Base-by-base conservation (phyloP, 2,113 vertebrate species). In the Sialia sialis region DNA sequence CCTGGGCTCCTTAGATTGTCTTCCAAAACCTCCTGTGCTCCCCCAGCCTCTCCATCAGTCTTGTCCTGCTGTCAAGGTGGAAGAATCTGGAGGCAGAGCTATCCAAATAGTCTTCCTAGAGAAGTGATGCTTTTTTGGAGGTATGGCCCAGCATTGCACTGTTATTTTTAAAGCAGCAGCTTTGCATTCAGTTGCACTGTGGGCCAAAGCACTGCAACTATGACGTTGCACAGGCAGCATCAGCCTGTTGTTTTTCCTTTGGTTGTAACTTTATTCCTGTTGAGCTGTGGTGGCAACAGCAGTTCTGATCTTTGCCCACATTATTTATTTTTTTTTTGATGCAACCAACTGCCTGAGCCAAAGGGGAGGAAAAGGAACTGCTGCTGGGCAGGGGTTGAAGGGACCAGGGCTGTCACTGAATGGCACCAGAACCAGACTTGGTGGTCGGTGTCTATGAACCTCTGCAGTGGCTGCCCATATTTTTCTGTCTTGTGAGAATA, bases 111-210 rank as follows among this genome's bases (percentile, higher is more conserved):
- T 19, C 34, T 6, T 60, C n/a, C 39, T 26, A 27, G 58, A 38
- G 34, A 17, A 58, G 22, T 5, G 21, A 11, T 62, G 67, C 2
- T 27, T 22, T 41, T 86, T 51, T 46, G 34, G 39, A 48, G 36
- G 6, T 11, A 8, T 7, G 8, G 9, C 39, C 34, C 38, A 7
- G 2, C 0, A 1, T 8, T 34, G 22, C 54, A 1, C 12, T 43
- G 2, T 39, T 17, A 7, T 16, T 55, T 0, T 39, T 13, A 7
- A 41, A 44, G 36, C 58, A 59, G 10, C 1, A 3, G 18, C 54
- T 93, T 67, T 46, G 8, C 6, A 1, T 46, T 73, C 32, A 9
- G 3, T 13, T 68, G 18, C 20, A 9, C 29, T 15, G 6, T 8
- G 44, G 32, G n/a, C 30, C 49, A 32, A 34, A 67, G 29, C 23